Evolutionary conservation across 92 coral and sea anemone species (phyloP).

Genomic region (Umimayanthus chanpuru): DNA sequence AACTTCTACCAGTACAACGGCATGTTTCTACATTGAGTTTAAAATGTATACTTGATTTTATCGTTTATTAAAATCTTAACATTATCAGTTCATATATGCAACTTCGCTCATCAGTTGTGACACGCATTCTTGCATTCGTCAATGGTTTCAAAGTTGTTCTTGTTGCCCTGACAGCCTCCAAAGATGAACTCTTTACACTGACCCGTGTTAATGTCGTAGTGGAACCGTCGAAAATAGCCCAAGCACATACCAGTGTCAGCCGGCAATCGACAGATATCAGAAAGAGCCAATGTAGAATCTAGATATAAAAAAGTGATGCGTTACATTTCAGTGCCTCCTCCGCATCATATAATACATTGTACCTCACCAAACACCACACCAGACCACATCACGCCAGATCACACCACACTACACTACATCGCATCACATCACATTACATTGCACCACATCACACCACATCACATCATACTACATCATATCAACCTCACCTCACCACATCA

Average conservation of each 20-base stretch:
- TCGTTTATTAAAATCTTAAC: too few species aligned
- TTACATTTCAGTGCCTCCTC: neutral
- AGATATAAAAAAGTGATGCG: neutral
- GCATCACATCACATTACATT: too few species aligned
- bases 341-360: too few species aligned
- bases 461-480: too few species aligned
- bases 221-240: conserved; percentile 71
- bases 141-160: conserved; percentile 59
- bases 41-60: too few species aligned
- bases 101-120: neutral
- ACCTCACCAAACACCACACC: too few species aligned
- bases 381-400: too few species aligned
- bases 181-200: conserved; percentile 63
- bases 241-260: conserved; percentile 60
- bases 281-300: conserved; percentile 46
- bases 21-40: too few species aligned
- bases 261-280: conserved; percentile 60
- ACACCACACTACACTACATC: too few species aligned
- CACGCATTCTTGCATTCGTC: conserved; percentile 59
- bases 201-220: conserved; percentile 51
- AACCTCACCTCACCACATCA: too few species aligned
- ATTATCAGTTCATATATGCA: neutral
- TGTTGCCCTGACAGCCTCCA: conserved; percentile 77
- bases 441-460: too few species aligned
- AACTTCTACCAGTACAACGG: too few species aligned